These are phyloP conservation scores for Acrocyrtus sp. DNA, from an alignment of 2,888 invertebrate genomes.

Conservation along the genomic window DNA sequence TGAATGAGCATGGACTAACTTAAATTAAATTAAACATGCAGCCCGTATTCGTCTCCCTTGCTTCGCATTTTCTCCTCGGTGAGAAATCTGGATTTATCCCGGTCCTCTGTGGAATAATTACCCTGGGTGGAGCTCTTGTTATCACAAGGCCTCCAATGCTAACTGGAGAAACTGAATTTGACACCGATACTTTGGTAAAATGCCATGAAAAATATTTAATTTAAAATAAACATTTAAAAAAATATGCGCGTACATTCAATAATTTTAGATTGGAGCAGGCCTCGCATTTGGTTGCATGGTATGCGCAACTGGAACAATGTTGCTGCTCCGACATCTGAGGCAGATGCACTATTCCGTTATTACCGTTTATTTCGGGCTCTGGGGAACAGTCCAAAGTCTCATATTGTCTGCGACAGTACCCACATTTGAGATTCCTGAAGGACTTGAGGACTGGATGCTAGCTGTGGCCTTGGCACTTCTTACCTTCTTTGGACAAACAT, in stretches of 20 bases:
- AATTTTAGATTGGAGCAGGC: slow-evolving; percentile 66
- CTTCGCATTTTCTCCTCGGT: slow-evolving; percentile 48
- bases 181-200: slow-evolving; percentile 53
- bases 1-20: no score
- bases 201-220: no score
- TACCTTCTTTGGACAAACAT: slow-evolving; percentile 43
- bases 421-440: slow-evolving; percentile 45
- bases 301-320: slow-evolving; percentile 40
- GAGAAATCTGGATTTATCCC: slow-evolving; percentile 59
- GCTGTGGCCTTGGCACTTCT: slow-evolving; percentile 24
- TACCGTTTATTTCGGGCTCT: slow-evolving; percentile 49
- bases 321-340: slow-evolving; percentile 53
- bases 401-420: slow-evolving; percentile 25
- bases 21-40: no score
- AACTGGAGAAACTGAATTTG: slow-evolving; percentile 53
- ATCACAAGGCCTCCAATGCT: slow-evolving; percentile 59
- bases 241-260: slow-evolving; percentile 88
- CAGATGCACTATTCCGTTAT: slow-evolving; percentile 52
- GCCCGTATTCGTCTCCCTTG: slow-evolving; percentile 40
- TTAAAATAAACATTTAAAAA: no score
- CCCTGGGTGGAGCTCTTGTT: slow-evolving; percentile 51
- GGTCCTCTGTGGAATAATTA: slow-evolving; percentile 47
- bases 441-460: slow-evolving; percentile 22
- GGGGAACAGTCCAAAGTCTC: slow-evolving; percentile 35
- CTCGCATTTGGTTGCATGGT: slow-evolving; percentile 45